Evolutionary conservation across 2,797 vertebrate species (phyloP).

Genomic region (Platalea minor): DNA sequence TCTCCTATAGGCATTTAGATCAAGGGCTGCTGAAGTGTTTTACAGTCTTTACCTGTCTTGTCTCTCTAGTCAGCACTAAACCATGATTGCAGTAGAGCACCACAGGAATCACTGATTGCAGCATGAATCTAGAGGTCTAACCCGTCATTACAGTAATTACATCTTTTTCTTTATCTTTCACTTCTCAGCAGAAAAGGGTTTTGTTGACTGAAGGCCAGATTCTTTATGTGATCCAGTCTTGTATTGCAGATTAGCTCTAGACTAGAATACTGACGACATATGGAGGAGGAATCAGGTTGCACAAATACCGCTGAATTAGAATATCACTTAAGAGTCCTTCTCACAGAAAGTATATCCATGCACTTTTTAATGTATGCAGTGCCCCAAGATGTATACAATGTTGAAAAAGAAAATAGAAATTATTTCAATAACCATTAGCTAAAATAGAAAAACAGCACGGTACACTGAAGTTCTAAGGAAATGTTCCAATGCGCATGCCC

Average conservation of each 20-base stretch:
- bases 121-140: conserved; percentile 50
- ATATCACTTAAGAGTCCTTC: background rate
- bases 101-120: conserved; percentile 64
- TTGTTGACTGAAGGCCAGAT: conserved; percentile 30
- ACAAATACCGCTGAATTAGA: background rate
- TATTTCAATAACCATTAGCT: background rate
- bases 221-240: background rate
- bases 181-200: conserved; percentile 26
- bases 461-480: background rate
- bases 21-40: conserved; percentile 26
- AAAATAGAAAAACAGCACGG: background rate
- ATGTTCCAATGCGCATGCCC: background rate
- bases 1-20: background rate
- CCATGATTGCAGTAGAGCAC: conserved; percentile 35
- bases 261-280: background rate
- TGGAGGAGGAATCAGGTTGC: background rate
- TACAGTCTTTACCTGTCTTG: conserved; percentile 27
- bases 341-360: background rate
- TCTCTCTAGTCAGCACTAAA: conserved; percentile 45
- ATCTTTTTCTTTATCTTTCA: conserved; percentile 45
- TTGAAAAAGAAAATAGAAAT: background rate
- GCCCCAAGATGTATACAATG: background rate
- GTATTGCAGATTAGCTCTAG: conserved; percentile 9
- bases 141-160: conserved; percentile 59
- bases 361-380: background rate